phyloP scores from a whole-genome alignment of 2,888 invertebrate species.

The Achlya flavicornis region DNA sequence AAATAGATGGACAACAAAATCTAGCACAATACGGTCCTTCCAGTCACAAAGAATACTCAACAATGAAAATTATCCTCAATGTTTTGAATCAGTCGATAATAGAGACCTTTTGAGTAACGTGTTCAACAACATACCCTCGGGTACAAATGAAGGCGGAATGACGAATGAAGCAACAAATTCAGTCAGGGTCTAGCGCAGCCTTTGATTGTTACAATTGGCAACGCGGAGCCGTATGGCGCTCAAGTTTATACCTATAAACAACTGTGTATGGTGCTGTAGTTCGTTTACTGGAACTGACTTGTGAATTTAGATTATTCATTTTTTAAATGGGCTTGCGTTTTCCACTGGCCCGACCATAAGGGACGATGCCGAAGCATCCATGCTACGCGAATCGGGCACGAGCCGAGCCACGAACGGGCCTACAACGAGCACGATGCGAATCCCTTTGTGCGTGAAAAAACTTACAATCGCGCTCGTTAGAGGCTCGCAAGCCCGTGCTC shows the following conservation, averaged over 20 bases:
- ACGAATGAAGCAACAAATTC: slow-evolving; percentile 54
- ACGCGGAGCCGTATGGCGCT: slow-evolving; percentile 35
- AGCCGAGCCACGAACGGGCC: too few relatives aligned
- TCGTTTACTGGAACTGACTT: slow-evolving; percentile 22
- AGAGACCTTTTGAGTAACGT: slow-evolving; percentile 20
- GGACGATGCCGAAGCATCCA: too few relatives aligned
- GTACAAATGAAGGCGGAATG: slow-evolving; percentile 43
- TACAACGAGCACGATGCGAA: too few relatives aligned
- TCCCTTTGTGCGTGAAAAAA: too few relatives aligned
- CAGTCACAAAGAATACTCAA: not conserved
- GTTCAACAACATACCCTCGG: slow-evolving; percentile 14
- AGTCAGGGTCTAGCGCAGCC: slow-evolving; percentile 39
- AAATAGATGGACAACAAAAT: not conserved
- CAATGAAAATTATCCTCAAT: slow-evolving; percentile 7
- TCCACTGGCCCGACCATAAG: too few relatives aligned
- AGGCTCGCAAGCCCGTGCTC: too few relatives aligned
- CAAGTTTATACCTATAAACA: slow-evolving; percentile 31
- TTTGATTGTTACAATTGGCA: slow-evolving; percentile 54
- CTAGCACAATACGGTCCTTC: not conserved
- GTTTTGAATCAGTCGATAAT: slow-evolving; percentile 9
- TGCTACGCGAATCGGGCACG: too few relatives aligned
- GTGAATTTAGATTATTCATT: too few relatives aligned
- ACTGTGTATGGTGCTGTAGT: slow-evolving; percentile 18
- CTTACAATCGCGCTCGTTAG: too few relatives aligned
- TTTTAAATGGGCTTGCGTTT: too few relatives aligned